These are phyloP conservation scores for Callionymus lyra DNA, from an alignment of 2,113 vertebrate genomes.

Conservation along the genomic window DNA sequence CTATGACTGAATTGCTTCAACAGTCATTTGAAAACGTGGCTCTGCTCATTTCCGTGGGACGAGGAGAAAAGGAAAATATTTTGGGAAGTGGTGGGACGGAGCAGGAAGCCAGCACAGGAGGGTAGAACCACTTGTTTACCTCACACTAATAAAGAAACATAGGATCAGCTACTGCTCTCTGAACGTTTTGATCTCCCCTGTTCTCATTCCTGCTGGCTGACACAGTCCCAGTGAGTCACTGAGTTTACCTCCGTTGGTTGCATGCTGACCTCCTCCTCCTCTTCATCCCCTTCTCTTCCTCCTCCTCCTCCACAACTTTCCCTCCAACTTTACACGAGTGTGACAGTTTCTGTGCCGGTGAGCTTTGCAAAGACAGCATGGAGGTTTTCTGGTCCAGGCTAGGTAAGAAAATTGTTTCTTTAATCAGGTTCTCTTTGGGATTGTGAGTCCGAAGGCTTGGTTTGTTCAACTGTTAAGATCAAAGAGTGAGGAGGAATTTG, in stretches of 20 bases:
- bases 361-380: constrained; percentile 33
- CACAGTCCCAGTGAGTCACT: constrained; percentile 32
- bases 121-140: not conserved
- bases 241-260: constrained; percentile 23
- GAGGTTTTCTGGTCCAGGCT: constrained; percentile 49
- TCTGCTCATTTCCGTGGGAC: too few species aligned
- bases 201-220: constrained; percentile 19
- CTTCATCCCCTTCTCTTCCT: not conserved
- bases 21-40: too few species aligned
- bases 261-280: constrained; percentile 7
- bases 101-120: constrained; percentile 6
- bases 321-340: constrained; percentile 8
- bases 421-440: not conserved
- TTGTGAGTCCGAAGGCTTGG: not conserved
- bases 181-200: not conserved
- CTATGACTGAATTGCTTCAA: too few species aligned
- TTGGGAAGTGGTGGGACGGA: constrained; percentile 7
- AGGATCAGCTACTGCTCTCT: constrained; percentile 35
- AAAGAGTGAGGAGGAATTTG: too few species aligned
- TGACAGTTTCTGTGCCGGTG: constrained; percentile 4
- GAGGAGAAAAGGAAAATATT: too few species aligned
- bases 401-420: constrained; percentile 40
- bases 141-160: constrained; percentile 4
- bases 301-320: not conserved
- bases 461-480: not conserved